Evolutionary conservation across 2,797 vertebrate species (phyloP).

Genomic region (Anas flavirostris): DNA sequence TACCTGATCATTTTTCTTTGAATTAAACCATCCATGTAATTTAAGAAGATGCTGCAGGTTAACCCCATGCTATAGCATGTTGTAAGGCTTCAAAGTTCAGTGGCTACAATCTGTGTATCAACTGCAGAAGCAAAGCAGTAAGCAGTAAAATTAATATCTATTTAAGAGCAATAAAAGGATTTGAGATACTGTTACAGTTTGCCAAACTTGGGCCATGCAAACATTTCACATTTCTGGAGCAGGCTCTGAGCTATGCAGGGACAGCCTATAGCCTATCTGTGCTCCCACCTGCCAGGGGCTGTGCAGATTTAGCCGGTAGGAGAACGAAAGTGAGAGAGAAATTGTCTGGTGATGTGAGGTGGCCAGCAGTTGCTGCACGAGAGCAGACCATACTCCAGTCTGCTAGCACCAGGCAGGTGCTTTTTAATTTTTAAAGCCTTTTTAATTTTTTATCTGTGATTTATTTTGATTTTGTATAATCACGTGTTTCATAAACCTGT

Average conservation of each 20-base stretch:
- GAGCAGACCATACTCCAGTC: accelerated
- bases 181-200: slow-evolving; percentile 6
- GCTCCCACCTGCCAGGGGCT: neutral
- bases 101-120: neutral
- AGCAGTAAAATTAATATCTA: neutral
- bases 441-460: neutral
- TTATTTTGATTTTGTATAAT: neutral
- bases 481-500: neutral
- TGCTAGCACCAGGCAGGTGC: accelerated
- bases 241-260: neutral
- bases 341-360: neutral
- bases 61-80: neutral
- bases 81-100: neutral
- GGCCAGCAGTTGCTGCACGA: neutral
- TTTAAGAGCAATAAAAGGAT: neutral
- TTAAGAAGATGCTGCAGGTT: neutral
- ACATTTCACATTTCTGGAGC: neutral
- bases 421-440: neutral
- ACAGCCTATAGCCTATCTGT: neutral
- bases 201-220: neutral
- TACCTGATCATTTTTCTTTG: slow-evolving; percentile 30
- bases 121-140: neutral
- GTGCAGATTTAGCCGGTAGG: neutral
- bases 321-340: neutral
- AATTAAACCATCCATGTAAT: neutral